These are phyloP conservation scores for Atlantisia rogersi DNA, from an alignment of 2,113 vertebrate genomes.

Conservation along the genomic window DNA sequence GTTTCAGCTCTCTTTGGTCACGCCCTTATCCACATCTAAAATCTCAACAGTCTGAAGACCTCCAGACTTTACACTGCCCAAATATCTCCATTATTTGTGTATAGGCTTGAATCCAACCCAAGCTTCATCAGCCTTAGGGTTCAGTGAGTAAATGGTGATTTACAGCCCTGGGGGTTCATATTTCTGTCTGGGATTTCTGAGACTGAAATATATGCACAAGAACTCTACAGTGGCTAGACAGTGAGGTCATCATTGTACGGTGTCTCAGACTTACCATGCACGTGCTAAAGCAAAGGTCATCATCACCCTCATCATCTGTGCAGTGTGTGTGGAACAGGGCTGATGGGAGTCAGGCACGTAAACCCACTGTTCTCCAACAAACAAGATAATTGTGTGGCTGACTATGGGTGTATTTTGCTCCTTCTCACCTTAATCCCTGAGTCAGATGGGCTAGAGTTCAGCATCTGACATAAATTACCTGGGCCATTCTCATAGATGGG, in stretches of 20 bases:
- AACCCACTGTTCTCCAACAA: not conserved
- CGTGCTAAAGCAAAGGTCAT: not conserved
- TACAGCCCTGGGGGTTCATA: not conserved
- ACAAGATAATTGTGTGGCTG: not conserved
- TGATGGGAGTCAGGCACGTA: not conserved
- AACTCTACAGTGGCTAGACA: constrained; percentile 30
- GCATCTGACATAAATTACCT: not conserved
- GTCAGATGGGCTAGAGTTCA: not conserved
- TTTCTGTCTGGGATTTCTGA: constrained; percentile 27
- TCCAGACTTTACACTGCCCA: not conserved
- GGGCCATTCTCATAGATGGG: not conserved
- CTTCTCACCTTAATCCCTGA: not conserved
- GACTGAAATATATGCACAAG: not conserved
- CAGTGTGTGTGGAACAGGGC: not conserved
- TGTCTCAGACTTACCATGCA: not conserved
- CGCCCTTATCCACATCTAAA: not conserved
- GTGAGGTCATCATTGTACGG: not conserved
- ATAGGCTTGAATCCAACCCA: not conserved
- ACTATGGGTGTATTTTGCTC: not conserved
- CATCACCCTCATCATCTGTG: not conserved
- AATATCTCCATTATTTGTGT: not conserved
- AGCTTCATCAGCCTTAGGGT: not conserved
- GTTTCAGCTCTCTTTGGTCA: not conserved
- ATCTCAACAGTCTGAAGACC: not conserved
- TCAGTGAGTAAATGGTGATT: constrained; percentile 13